Evolutionary conservation across 2,113 vertebrate genomes (phyloP).

Genomic region (Campylomormyrus numenius): DNA sequence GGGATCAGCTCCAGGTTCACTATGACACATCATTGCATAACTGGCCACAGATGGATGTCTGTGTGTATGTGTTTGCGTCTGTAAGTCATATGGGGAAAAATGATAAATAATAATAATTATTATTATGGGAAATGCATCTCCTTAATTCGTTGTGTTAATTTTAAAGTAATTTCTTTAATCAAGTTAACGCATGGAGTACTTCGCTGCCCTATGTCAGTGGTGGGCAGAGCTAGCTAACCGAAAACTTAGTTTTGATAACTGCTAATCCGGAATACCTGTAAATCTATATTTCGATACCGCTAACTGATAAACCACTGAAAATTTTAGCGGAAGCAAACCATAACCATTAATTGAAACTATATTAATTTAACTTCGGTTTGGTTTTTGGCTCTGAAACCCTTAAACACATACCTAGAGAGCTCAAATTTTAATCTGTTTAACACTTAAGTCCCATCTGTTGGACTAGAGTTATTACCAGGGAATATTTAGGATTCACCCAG

Average conservation of each 20-base stretch:
- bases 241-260: background rate
- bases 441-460: background rate
- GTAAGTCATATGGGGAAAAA: background rate
- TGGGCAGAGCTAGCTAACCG: background rate
- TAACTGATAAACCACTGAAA: background rate
- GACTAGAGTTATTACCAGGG: background rate
- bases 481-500: background rate
- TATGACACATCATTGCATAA: background rate
- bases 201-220: background rate
- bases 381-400: background rate
- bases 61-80: background rate
- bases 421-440: too few relatives aligned
- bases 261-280: background rate
- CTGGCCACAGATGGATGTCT: background rate
- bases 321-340: background rate
- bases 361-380: background rate
- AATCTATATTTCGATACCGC: background rate
- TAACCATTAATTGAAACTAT: background rate
- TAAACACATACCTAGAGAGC: background rate
- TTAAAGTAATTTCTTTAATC: background rate
- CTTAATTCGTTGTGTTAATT: background rate
- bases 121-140: background rate
- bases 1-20: background rate
- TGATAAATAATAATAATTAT: background rate
- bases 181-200: background rate